phyloP scores from a whole-genome alignment of 2,797 vertebrate genomes.

The Menidia menidia region DNA sequence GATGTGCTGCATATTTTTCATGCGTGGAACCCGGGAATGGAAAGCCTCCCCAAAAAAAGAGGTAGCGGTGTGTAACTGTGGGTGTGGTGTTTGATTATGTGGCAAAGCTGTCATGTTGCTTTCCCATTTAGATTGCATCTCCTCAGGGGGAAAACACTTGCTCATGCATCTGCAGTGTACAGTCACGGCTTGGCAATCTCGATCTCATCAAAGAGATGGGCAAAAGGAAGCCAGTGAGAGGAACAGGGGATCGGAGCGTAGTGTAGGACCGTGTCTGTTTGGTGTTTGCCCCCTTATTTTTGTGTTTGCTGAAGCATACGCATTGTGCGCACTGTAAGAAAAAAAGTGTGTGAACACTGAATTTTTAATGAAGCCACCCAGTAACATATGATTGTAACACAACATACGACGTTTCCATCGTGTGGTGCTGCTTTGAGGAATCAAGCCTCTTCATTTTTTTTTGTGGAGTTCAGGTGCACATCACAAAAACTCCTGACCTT shows the following conservation, averaged over 20 bases:
- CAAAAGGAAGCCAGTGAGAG: conserved; percentile 37
- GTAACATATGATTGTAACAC: conserved; percentile 49
- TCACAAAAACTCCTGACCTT: conserved; percentile 76
- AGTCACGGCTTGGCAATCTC: conserved; percentile 78
- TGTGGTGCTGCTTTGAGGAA: conserved; percentile 24
- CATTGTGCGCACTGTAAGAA: conserved; percentile 42
- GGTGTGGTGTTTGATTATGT: conserved; percentile 74
- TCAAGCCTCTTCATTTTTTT: conserved; percentile 28
- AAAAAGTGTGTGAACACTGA: conserved; percentile 62
- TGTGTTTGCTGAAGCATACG: conserved; percentile 64
- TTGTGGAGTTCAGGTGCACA: conserved; percentile 68
- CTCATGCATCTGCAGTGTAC: conserved; percentile 62
- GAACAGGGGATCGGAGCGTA: conserved; percentile 39
- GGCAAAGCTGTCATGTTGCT: conserved; percentile 76
- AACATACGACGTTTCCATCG: conserved; percentile 33
- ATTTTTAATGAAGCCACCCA: conserved; percentile 65
- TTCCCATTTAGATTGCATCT: conserved; percentile 74
- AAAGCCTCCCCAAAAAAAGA: conserved; percentile 43
- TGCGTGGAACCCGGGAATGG: conserved; percentile 24
- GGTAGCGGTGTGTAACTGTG: conserved; percentile 54
- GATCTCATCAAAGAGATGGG: conserved; percentile 70
- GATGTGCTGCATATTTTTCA: conserved; percentile 43
- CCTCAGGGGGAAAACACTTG: conserved; percentile 75
- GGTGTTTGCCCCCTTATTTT: conserved; percentile 37
- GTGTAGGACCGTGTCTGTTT: conserved; percentile 28